Conservation (phyloP, 1,140 invertebrate species). For the Cotesia typhae region DNA sequence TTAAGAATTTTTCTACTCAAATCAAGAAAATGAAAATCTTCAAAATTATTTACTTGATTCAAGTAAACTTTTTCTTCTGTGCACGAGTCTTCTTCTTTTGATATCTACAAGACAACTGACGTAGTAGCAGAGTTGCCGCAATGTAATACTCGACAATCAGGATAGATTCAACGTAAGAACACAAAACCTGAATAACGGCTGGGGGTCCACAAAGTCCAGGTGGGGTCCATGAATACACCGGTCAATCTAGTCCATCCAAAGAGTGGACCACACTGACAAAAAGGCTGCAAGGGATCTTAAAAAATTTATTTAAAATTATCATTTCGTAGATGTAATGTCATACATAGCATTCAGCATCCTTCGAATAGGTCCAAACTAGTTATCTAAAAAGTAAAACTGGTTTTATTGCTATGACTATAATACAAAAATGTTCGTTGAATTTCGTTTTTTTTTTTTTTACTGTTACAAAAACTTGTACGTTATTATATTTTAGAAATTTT, state of each 20-base stretch:
- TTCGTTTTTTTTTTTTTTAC: constrained; percentile 1
- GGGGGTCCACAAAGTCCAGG: constrained; percentile 63
- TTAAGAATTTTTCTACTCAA: no score
- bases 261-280: constrained; percentile 44
- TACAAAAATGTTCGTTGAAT: background rate
- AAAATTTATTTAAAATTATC: constrained; percentile 24
- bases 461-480: background rate
- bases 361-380: constrained; percentile 35
- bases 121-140: constrained; percentile 40
- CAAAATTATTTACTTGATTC: no score
- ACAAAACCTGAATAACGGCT: constrained; percentile 59
- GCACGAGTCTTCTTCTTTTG: background rate
- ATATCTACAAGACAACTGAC: constrained; percentile 14
- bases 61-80: no score
- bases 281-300: constrained; percentile 38
- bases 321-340: constrained; percentile 27
- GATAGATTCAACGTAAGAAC: constrained; percentile 40
- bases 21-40: no score
- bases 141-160: constrained; percentile 57
- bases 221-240: constrained; percentile 59
- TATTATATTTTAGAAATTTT: no score
- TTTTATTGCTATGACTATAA: constrained; percentile 26
- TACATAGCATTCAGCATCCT: constrained; percentile 14
- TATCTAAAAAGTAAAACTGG: constrained; percentile 36
- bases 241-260: constrained; percentile 52